phyloP scores from a whole-genome alignment of 1,140 invertebrate species.

The Microvelia longipes region DNA sequence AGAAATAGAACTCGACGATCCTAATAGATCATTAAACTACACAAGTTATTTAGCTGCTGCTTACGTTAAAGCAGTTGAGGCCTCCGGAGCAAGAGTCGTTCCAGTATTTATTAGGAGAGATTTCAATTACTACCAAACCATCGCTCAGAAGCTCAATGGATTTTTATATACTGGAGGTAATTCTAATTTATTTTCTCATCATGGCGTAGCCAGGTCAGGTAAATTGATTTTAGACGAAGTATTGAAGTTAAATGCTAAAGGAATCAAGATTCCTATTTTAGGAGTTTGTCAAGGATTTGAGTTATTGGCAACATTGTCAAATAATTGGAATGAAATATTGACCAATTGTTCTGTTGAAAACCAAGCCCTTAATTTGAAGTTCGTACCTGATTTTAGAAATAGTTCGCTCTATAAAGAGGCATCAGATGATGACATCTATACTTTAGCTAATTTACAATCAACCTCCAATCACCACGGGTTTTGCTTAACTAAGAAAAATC shows the following conservation, averaged over 20 bases:
- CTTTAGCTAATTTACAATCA: background rate
- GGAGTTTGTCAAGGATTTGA: background rate
- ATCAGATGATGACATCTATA: background rate
- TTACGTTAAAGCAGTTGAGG: conserved; percentile 74
- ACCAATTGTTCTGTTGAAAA: background rate
- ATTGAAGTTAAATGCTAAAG: background rate
- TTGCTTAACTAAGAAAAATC: background rate
- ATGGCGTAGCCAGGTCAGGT: background rate
- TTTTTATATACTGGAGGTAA: background rate
- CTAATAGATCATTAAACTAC: conserved; percentile 20
- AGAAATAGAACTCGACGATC: conserved; percentile 8
- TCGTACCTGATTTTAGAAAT: background rate
- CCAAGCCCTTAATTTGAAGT: background rate
- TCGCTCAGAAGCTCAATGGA: background rate
- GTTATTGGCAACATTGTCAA: background rate
- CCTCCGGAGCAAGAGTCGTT: conserved; percentile 61
- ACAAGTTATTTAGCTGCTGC: conserved; percentile 62
- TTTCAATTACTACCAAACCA: conserved; percentile 15
- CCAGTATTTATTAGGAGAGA: conserved; percentile 40
- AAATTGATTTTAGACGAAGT: background rate
- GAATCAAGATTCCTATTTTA: background rate
- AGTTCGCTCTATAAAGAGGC: background rate
- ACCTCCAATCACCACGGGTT: background rate
- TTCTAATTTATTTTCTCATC: background rate
- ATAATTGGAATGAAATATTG: background rate